These are phyloP conservation scores for Polyommatus iphigenia DNA, from an alignment of 2,888 invertebrate species.

Conservation along the genomic window DNA sequence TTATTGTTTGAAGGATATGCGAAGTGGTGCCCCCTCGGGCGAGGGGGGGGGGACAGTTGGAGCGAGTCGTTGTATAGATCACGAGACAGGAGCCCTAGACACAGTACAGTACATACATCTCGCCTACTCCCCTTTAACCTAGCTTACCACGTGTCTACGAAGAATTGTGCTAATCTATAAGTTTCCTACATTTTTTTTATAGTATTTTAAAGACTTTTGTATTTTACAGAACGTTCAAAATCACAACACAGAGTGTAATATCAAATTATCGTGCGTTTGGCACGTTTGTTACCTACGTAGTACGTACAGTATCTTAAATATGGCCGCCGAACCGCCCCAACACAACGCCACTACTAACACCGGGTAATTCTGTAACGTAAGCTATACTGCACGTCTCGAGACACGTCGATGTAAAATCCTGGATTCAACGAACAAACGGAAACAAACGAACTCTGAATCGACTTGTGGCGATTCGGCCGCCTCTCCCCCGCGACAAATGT, in stretches of 20 bases:
- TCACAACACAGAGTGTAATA: conserved; percentile 82
- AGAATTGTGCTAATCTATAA: conserved; percentile 80
- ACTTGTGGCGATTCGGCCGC: conserved; percentile 25
- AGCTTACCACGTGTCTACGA: conserved; percentile 74
- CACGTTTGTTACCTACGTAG: conserved; percentile 65
- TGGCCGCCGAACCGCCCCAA: conserved; percentile 42
- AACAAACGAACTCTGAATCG: neutral
- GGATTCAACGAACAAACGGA: neutral
- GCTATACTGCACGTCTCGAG: neutral
- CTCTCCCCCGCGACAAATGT: conserved; percentile 36
- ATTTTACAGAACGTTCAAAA: conserved; percentile 80
- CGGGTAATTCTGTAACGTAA: neutral
- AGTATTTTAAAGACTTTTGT: conserved; percentile 72
- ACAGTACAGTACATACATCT: conserved; percentile 68
- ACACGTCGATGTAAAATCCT: neutral
- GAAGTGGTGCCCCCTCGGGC: conserved; percentile 71
- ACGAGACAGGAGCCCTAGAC: conserved; percentile 75
- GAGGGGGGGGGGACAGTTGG: conserved; percentile 59
- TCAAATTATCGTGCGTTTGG: conserved; percentile 75
- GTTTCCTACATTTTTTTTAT: conserved; percentile 71
- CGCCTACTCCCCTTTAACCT: conserved; percentile 66
- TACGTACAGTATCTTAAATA: conserved; percentile 61
- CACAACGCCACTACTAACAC: neutral
- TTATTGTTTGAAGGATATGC: conserved; percentile 82
- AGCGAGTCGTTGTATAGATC: conserved; percentile 71